Evolutionary conservation across 2,888 invertebrate species (phyloP).

Genomic region (Myopa tessellatipennis): DNA sequence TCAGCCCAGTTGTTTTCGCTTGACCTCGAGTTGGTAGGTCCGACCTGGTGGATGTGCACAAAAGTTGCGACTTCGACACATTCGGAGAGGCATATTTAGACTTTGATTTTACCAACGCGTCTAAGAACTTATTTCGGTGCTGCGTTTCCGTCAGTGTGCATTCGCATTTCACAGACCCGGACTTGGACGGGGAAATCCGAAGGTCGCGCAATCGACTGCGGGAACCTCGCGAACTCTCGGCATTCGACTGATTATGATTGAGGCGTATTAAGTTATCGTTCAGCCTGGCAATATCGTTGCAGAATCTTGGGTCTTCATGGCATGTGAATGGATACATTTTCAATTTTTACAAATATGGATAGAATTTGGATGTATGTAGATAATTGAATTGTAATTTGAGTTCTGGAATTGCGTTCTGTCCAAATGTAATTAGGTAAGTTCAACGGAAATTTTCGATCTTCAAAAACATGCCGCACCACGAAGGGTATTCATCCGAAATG

Average conservation of each 20-base stretch:
- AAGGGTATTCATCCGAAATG: no score
- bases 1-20: neutral
- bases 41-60: neutral
- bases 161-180: neutral
- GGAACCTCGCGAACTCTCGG: neutral
- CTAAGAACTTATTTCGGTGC: neutral
- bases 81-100: neutral
- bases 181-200: neutral
- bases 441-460: neutral
- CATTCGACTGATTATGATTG: conserved; percentile 3
- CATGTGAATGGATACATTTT: conserved; percentile 23
- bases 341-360: neutral
- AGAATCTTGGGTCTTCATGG: neutral
- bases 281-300: neutral
- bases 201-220: neutral
- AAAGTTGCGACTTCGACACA: neutral
- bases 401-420: neutral
- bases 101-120: neutral
- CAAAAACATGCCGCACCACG: neutral
- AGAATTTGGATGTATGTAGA: neutral
- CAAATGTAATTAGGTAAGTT: conserved; percentile 15
- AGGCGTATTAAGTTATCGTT: neutral
- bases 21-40: neutral
- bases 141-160: neutral
- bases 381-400: neutral